Base-by-base conservation (phyloP, 2,888 invertebrate species). In the Habroteleia sp. region DNA sequence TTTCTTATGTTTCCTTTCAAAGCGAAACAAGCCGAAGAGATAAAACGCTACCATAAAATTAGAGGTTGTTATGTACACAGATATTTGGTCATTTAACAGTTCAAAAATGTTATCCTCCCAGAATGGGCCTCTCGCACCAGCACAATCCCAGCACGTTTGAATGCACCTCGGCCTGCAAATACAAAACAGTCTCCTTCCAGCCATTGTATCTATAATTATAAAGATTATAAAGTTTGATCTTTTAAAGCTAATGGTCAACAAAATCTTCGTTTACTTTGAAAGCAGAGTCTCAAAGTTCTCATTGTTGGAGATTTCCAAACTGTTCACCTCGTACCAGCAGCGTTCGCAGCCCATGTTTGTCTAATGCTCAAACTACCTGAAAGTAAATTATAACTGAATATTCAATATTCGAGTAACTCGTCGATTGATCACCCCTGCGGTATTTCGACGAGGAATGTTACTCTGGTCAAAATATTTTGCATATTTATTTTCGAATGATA, bases 211-310 rank as follows among this genome's bases (percentile, higher is more conserved):
- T 17, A 33, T 58, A 68, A 68, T 68, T 68, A 68, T 58, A 41
- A 41, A 48, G 31, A 68, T 58, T 56, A 58, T 29, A 58, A 68
- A 68, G 56, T 68, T 68, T n/a, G 41, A 50, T 25, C 48, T 41
- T 41, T 48, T 35, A 4, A 31, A 48, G 33, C 33, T 65, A 54
- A 65, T 65, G 54, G 46, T 31, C 37, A 31, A 39, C 54, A 11
- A 46, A 56, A 66, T 66, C 10, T 46, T 27, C 37, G 27, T 37
- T 29, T 31, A 31, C 46, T 35, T 46, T 60, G 42, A 23, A 60
- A 44, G 37, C 37, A n/a, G 35, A 37, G 20, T 31, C 42, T 23
- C 10, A 0, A 6, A 14, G 7, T 27, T 20, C 31, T 1, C 17
- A 27, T 54, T 39, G 52, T 52, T 7, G 14, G 6, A 3, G 10